phyloP scores from a whole-genome alignment of 2,797 vertebrate species.

The Naso thynnoides region DNA sequence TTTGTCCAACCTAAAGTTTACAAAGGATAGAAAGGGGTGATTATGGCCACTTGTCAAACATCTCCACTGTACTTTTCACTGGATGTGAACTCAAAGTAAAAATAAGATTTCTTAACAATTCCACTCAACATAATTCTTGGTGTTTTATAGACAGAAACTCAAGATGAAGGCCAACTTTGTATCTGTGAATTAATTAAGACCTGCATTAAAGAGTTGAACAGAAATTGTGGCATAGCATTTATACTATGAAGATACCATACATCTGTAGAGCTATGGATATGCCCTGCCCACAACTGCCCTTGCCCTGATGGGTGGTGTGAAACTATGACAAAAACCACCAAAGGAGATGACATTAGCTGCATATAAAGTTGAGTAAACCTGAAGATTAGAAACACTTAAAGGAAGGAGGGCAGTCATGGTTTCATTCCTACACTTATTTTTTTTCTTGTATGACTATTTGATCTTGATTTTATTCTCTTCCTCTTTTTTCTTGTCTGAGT shows the following conservation, averaged over 20 bases:
- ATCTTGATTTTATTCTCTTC: conserved; percentile 20
- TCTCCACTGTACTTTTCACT: too few species aligned
- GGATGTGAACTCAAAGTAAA: too few species aligned
- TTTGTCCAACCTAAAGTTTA: too few species aligned
- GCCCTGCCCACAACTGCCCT: not conserved
- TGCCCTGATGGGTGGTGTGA: conserved; percentile 20
- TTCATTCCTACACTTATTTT: not conserved
- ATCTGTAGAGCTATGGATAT: not conserved
- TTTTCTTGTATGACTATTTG: conserved; percentile 9
- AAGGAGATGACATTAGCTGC: conserved; percentile 2
- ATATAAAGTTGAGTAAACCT: conserved; percentile 38
- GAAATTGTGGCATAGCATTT: not conserved
- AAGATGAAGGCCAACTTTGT: not conserved
- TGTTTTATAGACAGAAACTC: not conserved
- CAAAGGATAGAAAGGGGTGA: too few species aligned
- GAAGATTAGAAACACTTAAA: not conserved
- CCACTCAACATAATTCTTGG: not conserved
- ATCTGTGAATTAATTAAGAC: not conserved
- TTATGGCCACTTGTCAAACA: too few species aligned
- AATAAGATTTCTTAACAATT: too few species aligned
- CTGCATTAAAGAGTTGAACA: not conserved
- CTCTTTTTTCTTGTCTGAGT: not conserved
- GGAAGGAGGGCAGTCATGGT: conserved; percentile 40
- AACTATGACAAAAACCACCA: not conserved
- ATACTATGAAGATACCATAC: not conserved